Evolutionary conservation across 1,140 invertebrate species (phyloP).

Genomic region (Nebria ingens): DNA sequence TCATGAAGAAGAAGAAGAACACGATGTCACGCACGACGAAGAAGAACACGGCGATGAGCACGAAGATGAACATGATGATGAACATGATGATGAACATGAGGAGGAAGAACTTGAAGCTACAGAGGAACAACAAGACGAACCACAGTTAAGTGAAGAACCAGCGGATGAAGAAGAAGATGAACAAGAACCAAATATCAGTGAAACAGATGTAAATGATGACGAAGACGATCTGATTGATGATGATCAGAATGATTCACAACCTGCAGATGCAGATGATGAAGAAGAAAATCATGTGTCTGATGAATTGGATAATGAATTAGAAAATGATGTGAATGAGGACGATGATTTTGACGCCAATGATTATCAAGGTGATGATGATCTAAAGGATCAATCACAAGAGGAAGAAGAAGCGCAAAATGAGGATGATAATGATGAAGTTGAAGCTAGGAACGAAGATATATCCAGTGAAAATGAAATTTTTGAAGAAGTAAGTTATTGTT

Average conservation of each 20-base stretch:
- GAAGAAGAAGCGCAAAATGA: conserved; percentile 27
- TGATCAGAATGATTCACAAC: conserved; percentile 18
- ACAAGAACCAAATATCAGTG: conserved; percentile 19
- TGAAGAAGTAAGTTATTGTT: conserved; percentile 13
- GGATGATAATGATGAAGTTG: conserved; percentile 26
- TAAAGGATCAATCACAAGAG: conserved; percentile 29
- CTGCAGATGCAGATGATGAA: conserved; percentile 25
- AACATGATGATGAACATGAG: conserved; percentile 19
- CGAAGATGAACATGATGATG: conserved; percentile 19
- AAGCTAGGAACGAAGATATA: conserved; percentile 8
- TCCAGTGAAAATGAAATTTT: conserved; percentile 16
- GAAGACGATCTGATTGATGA: conserved; percentile 21
- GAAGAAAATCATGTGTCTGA: conserved; percentile 28
- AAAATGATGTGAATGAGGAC: conserved; percentile 33
- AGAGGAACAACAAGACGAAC: conserved; percentile 18
- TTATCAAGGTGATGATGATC: conserved; percentile 26
- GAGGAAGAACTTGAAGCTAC: conserved; percentile 17
- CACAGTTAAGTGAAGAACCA: conserved; percentile 16
- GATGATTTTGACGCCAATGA: conserved; percentile 28
- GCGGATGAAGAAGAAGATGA: conserved; percentile 31
- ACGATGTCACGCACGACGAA: conserved; percentile 22
- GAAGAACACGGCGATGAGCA: conserved; percentile 29
- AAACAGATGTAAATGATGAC: conserved; percentile 20
- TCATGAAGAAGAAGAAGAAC: conserved; percentile 23
- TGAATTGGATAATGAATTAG: conserved; percentile 22